phyloP scores from a whole-genome alignment of 2,888 invertebrate genomes.

The Drosophila atroscutellata region DNA sequence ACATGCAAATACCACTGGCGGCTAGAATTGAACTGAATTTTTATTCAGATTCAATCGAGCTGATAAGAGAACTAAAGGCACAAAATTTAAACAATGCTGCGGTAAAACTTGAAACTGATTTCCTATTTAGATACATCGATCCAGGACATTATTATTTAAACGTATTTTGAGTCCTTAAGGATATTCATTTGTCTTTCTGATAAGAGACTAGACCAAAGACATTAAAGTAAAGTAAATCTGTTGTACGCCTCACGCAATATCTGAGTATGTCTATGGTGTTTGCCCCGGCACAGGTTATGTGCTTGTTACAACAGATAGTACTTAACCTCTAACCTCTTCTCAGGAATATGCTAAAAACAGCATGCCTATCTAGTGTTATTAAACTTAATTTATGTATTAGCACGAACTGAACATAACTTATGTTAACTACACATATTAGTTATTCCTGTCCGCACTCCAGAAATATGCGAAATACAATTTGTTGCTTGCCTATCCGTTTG shows the following conservation, averaged over 20 bases:
- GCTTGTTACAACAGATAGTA: not conserved
- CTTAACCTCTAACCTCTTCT: not conserved
- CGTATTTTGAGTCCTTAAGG: not conserved
- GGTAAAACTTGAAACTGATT: not conserved
- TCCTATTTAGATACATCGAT: too few relatives aligned
- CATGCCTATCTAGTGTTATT: not conserved
- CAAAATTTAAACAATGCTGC: too few relatives aligned
- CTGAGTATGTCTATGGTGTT: not conserved
- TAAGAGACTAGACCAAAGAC: not conserved
- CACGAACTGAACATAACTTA: conserved; percentile 16
- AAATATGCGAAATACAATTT: conserved; percentile 12
- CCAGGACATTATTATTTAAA: not conserved
- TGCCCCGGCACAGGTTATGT: not conserved
- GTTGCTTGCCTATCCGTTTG: not conserved
- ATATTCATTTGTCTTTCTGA: not conserved
- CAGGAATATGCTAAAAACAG: not conserved
- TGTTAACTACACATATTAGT: conserved; percentile 23
- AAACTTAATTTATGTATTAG: not conserved
- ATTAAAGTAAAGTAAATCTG: not conserved
- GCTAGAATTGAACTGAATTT: not conserved
- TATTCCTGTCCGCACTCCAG: conserved; percentile 7
- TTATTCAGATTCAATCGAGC: not conserved
- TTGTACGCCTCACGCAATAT: not conserved
- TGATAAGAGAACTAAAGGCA: too few relatives aligned
- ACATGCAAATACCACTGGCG: not conserved